Evolutionary conservation across 2,113 vertebrate species (phyloP).

Genomic region (Hypocryptadius cinnamomeus): DNA sequence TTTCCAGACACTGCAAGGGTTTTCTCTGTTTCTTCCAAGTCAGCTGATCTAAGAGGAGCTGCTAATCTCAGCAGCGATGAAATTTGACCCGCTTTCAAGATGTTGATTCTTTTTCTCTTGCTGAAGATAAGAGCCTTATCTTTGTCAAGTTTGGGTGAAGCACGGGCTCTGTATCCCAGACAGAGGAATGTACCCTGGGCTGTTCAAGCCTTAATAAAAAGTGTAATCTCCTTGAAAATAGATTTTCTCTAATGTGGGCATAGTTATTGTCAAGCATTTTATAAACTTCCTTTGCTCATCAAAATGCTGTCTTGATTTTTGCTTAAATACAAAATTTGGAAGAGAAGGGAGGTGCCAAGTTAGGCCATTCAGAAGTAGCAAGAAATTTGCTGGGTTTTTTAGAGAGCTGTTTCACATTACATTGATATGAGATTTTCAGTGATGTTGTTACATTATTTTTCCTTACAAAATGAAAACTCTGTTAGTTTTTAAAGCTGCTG

Average conservation of each 20-base stretch:
- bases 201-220: slow-evolving; percentile 42
- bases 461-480: not conserved
- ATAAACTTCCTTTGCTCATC: slow-evolving; percentile 5
- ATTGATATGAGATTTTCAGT: not conserved
- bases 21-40: slow-evolving; percentile 12
- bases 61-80: slow-evolving; percentile 55
- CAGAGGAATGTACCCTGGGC: not conserved
- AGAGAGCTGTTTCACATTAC: not conserved
- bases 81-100: slow-evolving; percentile 51
- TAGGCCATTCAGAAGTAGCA: not conserved
- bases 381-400: not conserved
- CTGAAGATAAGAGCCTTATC: slow-evolving; percentile 70
- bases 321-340: slow-evolving; percentile 3
- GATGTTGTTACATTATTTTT: not conserved
- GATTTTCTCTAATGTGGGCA: slow-evolving; percentile 23
- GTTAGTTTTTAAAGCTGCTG: not conserved
- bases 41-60: slow-evolving; percentile 46
- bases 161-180: not conserved
- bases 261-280: slow-evolving; percentile 1
- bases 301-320: slow-evolving; percentile 17
- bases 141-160: slow-evolving; percentile 50
- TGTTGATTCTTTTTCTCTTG: slow-evolving; percentile 50
- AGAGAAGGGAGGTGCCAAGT: slow-evolving; percentile 24
- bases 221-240: slow-evolving; percentile 20
- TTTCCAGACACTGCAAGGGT: not conserved